Evolutionary conservation across 2,888 invertebrate genomes (phyloP).

Genomic region (Parnassius apollo): DNA sequence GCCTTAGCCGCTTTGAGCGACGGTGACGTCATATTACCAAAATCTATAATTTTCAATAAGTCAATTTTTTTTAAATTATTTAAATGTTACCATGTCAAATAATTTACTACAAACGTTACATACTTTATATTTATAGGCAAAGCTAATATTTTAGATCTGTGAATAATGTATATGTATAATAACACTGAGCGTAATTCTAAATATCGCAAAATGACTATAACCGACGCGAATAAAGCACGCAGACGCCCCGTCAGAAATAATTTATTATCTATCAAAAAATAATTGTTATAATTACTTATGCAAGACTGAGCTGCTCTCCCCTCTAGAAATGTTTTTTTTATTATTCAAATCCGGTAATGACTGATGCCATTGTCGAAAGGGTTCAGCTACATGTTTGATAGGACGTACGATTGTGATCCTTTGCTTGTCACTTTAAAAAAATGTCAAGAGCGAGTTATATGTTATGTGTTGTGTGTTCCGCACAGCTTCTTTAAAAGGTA

Average conservation of each 20-base stretch:
- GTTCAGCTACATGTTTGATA: slow-evolving; percentile 42
- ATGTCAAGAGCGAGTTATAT: neutral
- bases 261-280: slow-evolving; percentile 77
- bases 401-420: slow-evolving; percentile 35
- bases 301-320: slow-evolving; percentile 61
- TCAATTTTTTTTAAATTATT: too few relatives aligned
- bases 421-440: slow-evolving; percentile 29
- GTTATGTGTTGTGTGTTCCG: neutral
- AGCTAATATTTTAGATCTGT: neutral
- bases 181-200: neutral
- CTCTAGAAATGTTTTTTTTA: slow-evolving; percentile 56
- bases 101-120: too few relatives aligned
- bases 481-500: neutral
- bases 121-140: too few relatives aligned
- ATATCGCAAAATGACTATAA: slow-evolving; percentile 18
- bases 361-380: slow-evolving; percentile 55
- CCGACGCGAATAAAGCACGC: slow-evolving; percentile 11
- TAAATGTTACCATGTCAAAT: too few relatives aligned
- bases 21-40: too few relatives aligned
- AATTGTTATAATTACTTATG: slow-evolving; percentile 78
- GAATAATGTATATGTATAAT: neutral
- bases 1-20: too few relatives aligned
- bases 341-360: slow-evolving; percentile 77
- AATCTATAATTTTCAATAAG: too few relatives aligned
- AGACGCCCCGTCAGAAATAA: slow-evolving; percentile 56